Evolutionary conservation across 2,113 vertebrate genomes (phyloP), one percentile per base, ranked within the genome.

Genomic region (Jaculus jaculus): DNA sequence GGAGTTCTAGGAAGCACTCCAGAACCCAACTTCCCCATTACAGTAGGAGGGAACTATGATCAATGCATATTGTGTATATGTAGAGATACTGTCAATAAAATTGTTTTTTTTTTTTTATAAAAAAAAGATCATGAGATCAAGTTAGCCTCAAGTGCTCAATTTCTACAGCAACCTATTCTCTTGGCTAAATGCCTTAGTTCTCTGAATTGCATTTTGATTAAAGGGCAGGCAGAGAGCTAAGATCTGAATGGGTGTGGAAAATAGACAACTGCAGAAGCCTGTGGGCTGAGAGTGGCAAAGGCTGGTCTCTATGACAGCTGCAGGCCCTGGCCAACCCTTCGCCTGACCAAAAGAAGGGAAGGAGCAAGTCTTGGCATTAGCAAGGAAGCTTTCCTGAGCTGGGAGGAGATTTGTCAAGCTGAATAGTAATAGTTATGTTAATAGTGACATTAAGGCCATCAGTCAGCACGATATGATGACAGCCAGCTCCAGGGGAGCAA

Each of bases 241-340:
- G 34, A n/a, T 23, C 13, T 84, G 5, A 90, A 26, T 7, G n/a
- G 5, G 4, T 74, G 11, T 39, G 32, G 72, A 32, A 30, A 17
- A 1, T 4, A 81, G 10, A 8, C 13, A 78, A 84, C n/a, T 47
- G 37, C 30, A 82, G 37, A 32, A 72, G 26, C 5, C 13, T 16
- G n/a, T 37, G 23, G n/a, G 26, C 20, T 42, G 60, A 74, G 34
- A 15, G n/a, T 78, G 37, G 2, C 7, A 34, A 68, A 65, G 7
- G 15, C 54, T 20, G 68, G 8, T 34, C 12, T 74, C 51, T 4
- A 0, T 0, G n/a, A 20, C 15, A 11, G 4, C 1, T 1, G 3
- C 8, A 6, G 51, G 32, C 28, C 6, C 47, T 65, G 1, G 1
- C 7, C 28, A 78, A 7, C 9, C 77, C 34, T 69, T 66, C 21